Base-by-base conservation (phyloP, 2,888 invertebrate species). In the Aquatica leii region DNA sequence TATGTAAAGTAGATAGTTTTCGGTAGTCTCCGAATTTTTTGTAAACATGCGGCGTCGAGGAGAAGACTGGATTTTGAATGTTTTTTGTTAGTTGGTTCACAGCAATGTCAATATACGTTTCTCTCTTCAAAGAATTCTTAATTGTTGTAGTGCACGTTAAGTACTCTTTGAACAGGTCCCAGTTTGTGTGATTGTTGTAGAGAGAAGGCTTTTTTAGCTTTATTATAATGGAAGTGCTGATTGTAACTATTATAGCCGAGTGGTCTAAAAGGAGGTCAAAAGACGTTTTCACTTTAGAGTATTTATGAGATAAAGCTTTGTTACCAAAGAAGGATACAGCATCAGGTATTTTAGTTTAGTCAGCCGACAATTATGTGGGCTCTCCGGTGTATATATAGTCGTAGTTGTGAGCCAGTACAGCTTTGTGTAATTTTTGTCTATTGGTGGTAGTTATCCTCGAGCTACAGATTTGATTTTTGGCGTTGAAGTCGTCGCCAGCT, bases 161-260 rank as follows among this genome's bases (percentile, higher is more conserved):
- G 43, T 34, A 54, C 49, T 53, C 53, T 53, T 34, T 37, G 34
- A 60, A 70, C 21, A 17, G 14, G 11, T 62, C 58, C 68, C 69
- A 69, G 50, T 70, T 55, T 15, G 65, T 71, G 34, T 58, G 56
- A 51, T 64, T 66, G 14, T 59, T 59, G 46, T 53, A 11, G 9
- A 60, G 24, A 4, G 17, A 41, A 12, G 54, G 60, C 34, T 55
- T 60, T 1, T 34, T 60, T 34, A 21, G 37, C 31, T 43, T 43
- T 40, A 24, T 43, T 8, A 54, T 54, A 37, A 54, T 15, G n/a
- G 31, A 54, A 11, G 43, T 54, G 21, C 54, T 43, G 20, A 54
- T 43, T 41, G 54, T 54, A 11, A 37, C 37, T 37, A 53, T 53
- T 37, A 53, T 37, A 40, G 35, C 53, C 31, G 53, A 53, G 53